These are phyloP conservation scores for Cerceris ruficornis DNA, from an alignment of 2,888 invertebrate genomes.

Conservation along the genomic window DNA sequence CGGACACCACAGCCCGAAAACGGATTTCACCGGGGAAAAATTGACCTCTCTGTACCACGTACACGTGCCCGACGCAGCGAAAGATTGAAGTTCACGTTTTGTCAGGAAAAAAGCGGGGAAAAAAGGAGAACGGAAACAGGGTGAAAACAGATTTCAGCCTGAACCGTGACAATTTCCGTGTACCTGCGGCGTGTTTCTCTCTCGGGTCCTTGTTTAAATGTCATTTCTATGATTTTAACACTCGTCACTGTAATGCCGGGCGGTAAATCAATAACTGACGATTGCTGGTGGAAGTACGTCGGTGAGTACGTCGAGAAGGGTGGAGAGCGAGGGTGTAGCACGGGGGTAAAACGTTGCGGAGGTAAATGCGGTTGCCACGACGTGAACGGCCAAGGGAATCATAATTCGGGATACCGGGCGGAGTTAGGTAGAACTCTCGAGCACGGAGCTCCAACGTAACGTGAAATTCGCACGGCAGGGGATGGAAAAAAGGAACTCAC, in stretches of 20 bases:
- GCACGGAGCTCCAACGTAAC: slow-evolving; percentile 9
- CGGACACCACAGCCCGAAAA: too few relatives aligned
- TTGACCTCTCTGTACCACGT: neutral
- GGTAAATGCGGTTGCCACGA: slow-evolving; percentile 32
- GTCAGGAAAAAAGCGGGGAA: too few relatives aligned
- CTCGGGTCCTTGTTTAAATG: slow-evolving; percentile 22
- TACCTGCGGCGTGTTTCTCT: neutral
- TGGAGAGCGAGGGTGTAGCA: neutral
- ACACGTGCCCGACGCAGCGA: neutral
- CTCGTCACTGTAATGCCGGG: slow-evolving; percentile 37
- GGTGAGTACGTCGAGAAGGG: slow-evolving; percentile 15
- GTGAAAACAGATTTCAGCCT: too few relatives aligned
- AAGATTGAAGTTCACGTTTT: too few relatives aligned
- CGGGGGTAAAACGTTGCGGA: neutral
- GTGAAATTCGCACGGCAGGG: slow-evolving; percentile 22
- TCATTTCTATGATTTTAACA: slow-evolving; percentile 38
- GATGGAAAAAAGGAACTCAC: neutral
- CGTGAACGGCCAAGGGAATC: slow-evolving; percentile 35
- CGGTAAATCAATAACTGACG: slow-evolving; percentile 52
- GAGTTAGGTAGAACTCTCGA: slow-evolving; percentile 7
- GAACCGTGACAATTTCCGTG: too few relatives aligned
- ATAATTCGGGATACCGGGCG: slow-evolving; percentile 41
- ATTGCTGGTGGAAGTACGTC: slow-evolving; percentile 24
- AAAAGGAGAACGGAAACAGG: too few relatives aligned
- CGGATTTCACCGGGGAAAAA: too few relatives aligned